phyloP scores from a whole-genome alignment of 92 coral and sea anemone genomes.

The Scolanthus callimorphus region DNA sequence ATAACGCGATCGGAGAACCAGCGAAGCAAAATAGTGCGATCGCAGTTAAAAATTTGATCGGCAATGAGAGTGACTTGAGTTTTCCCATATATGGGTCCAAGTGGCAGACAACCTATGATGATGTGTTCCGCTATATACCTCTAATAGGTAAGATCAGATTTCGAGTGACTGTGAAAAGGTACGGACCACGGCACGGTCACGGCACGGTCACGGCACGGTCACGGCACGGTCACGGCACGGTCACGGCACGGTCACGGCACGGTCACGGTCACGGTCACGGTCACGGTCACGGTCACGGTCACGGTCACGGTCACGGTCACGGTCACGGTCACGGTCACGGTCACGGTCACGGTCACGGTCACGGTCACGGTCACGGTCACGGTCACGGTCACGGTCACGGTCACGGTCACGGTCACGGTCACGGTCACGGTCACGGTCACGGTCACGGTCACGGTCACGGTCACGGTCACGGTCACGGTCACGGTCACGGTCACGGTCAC shows the following conservation, averaged over 20 bases:
- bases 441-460: neutral
- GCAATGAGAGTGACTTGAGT: constrained; percentile 47
- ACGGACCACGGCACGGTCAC: too few relatives aligned
- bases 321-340: neutral
- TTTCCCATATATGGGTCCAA: constrained; percentile 85
- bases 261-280: neutral
- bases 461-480: neutral
- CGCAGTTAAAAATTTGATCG: constrained; percentile 48
- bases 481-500: neutral
- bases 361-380: constrained; percentile 1
- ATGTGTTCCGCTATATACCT: constrained; percentile 39
- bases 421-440: neutral
- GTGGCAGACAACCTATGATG: constrained; percentile 52
- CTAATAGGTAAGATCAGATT: too few relatives aligned
- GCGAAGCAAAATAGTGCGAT: constrained; percentile 44
- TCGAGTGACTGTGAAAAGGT: too few relatives aligned
- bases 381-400: constrained; percentile 1
- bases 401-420: neutral
- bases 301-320: neutral
- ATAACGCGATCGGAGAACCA: constrained; percentile 52
- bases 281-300: neutral
- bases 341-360: neutral
- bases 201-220: too few relatives aligned
- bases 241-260: neutral
- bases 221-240: too few relatives aligned